These are phyloP conservation scores for Antitype chi DNA, from an alignment of 2,888 invertebrate genomes.

Conservation along the genomic window DNA sequence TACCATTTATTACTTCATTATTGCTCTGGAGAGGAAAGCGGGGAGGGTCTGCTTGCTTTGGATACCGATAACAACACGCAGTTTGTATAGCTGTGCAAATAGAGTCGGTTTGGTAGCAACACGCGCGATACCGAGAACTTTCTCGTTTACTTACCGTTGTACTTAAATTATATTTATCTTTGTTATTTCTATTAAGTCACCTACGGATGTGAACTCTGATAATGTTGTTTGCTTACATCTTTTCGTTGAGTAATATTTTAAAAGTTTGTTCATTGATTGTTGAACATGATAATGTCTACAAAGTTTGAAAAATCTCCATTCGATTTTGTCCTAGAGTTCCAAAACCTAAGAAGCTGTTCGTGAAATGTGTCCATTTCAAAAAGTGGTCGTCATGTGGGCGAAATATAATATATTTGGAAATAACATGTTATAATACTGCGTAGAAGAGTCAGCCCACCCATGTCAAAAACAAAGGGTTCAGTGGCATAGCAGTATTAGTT, in stretches of 20 bases:
- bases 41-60: conserved; percentile 68
- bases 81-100: conserved; percentile 90
- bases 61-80: conserved; percentile 82
- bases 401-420: conserved; percentile 18
- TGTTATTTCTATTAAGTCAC: conserved; percentile 77
- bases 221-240: conserved; percentile 67
- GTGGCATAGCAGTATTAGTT: conserved; percentile 69
- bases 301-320: conserved; percentile 4
- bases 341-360: neutral
- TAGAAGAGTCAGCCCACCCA: conserved; percentile 68
- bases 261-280: conserved; percentile 44
- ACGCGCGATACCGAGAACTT: conserved; percentile 85
- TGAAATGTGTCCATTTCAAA: conserved; percentile 6
- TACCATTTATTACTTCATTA: conserved; percentile 68
- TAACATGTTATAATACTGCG: conserved; percentile 46
- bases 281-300: conserved; percentile 30
- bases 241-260: conserved; percentile 54
- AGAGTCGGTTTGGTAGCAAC: conserved; percentile 83
- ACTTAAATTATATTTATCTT: conserved; percentile 82
- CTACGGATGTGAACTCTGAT: conserved; percentile 74
- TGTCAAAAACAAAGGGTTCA: conserved; percentile 72
- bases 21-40: conserved; percentile 51
- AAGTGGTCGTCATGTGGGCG: conserved; percentile 26
- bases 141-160: conserved; percentile 81
- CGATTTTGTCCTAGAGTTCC: neutral